phyloP scores from a whole-genome alignment of 2,888 invertebrate species.

The Limenitis arthemis region DNA sequence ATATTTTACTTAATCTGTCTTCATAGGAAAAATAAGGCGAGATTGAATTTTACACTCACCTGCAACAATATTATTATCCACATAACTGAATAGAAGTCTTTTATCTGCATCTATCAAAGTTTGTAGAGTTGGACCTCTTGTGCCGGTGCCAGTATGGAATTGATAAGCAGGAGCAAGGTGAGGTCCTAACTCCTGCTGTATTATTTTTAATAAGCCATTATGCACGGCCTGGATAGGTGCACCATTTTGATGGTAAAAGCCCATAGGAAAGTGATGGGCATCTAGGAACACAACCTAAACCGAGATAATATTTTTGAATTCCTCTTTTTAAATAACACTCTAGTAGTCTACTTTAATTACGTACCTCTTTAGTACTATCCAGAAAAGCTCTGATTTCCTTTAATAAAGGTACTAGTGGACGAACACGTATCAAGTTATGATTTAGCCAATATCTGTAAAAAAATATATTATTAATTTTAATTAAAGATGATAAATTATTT shows the following conservation, averaged over 20 bases:
- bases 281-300: constrained; percentile 80
- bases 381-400: constrained; percentile 79
- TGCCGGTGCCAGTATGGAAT: constrained; percentile 49
- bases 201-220: constrained; percentile 64
- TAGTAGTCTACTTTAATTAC: background rate
- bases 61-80: constrained; percentile 57
- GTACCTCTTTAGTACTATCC: constrained; percentile 76
- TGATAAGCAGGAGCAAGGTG: constrained; percentile 63
- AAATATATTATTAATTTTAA: background rate
- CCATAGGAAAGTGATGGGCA: constrained; percentile 85
- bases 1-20: background rate
- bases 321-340: too few relatives aligned
- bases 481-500: background rate
- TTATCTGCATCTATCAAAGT: constrained; percentile 58
- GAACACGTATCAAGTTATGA: constrained; percentile 79
- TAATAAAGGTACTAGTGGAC: constrained; percentile 76
- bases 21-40: background rate
- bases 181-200: constrained; percentile 70
- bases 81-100: constrained; percentile 70
- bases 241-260: constrained; percentile 65
- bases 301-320: background rate
- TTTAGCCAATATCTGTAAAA: constrained; percentile 79
- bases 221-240: constrained; percentile 65
- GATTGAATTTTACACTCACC: constrained; percentile 35
- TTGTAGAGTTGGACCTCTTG: constrained; percentile 60